These are phyloP conservation scores for Dasypogon diadema DNA, from an alignment of 2,888 invertebrate species.

Conservation along the genomic window DNA sequence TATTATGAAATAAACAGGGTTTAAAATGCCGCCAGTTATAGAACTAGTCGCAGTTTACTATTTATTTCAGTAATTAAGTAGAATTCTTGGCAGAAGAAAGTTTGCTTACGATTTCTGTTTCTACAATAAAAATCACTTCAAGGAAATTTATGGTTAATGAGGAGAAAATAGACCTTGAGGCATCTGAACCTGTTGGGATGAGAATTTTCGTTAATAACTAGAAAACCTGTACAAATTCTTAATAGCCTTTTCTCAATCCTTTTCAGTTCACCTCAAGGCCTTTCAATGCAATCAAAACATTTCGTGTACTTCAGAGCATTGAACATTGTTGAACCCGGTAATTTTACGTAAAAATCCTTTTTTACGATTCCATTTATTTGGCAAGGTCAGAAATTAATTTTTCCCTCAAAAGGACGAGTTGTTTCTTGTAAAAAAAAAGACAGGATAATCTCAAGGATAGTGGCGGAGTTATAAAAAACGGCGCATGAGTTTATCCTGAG, in stretches of 20 bases:
- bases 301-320: conserved; percentile 17
- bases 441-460: conserved; percentile 35
- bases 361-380: conserved; percentile 51
- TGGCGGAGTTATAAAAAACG: conserved; percentile 9
- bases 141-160: background rate
- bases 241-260: background rate
- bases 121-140: too few species aligned
- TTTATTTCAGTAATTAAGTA: background rate
- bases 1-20: conserved; percentile 11
- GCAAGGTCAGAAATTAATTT: conserved; percentile 56
- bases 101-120: background rate
- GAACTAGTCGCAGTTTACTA: background rate
- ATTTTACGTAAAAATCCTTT: conserved; percentile 48
- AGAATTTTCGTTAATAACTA: background rate
- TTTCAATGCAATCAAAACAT: conserved; percentile 37
- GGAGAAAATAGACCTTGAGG: background rate
- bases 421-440: conserved; percentile 21
- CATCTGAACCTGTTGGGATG: background rate
- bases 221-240: conserved; percentile 22
- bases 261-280: conserved; percentile 26
- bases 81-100: background rate
- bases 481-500: conserved; percentile 45
- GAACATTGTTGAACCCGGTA: background rate
- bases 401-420: conserved; percentile 40
- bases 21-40: conserved; percentile 5